Evolutionary conservation across 2,797 vertebrate genomes (phyloP).

Genomic region (Linurgus olivaceus): DNA sequence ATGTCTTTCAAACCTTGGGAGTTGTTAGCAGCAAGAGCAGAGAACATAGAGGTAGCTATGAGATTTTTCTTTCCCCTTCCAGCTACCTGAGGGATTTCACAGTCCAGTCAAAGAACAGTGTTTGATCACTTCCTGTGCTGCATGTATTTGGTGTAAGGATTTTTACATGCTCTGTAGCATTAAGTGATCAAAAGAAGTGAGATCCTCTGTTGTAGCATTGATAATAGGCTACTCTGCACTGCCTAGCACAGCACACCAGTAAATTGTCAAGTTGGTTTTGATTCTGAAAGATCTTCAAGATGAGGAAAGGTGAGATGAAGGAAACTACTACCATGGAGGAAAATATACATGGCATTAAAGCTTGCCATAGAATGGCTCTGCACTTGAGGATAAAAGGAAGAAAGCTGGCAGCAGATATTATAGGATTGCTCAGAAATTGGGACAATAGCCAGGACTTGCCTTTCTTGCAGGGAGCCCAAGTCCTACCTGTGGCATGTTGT

Average conservation of each 20-base stretch:
- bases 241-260: background rate
- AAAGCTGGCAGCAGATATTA: background rate
- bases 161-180: background rate
- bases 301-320: background rate
- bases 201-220: background rate
- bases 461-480: background rate
- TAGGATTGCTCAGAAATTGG: background rate
- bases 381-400: background rate
- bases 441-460: background rate
- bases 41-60: background rate
- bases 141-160: background rate
- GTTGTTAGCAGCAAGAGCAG: background rate
- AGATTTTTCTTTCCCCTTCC: background rate
- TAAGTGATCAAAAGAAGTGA: constrained; percentile 53
- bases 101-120: background rate
- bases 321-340: background rate
- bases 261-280: constrained; percentile 23
- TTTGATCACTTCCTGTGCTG: constrained; percentile 53
- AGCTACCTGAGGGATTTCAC: background rate
- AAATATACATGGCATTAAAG: background rate
- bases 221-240: background rate
- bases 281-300: background rate
- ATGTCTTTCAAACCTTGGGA: background rate
- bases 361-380: background rate
- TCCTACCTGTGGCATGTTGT: background rate